Conservation (phyloP, 2,888 invertebrate species). For the Caenorhabditis virilis region DNA sequence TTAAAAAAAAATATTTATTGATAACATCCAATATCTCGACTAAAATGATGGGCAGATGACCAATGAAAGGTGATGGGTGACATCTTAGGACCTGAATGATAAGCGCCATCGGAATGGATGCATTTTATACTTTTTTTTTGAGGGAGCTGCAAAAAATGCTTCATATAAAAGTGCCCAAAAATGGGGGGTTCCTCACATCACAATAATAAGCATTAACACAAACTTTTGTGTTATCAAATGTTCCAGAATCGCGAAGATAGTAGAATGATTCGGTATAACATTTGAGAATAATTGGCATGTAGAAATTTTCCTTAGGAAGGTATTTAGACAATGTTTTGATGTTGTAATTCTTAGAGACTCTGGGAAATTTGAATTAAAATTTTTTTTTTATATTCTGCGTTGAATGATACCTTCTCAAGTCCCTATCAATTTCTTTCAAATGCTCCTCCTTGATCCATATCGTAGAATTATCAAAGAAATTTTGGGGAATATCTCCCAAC, state of each 20-base stretch:
- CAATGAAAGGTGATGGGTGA: conserved; percentile 30
- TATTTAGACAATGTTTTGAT: background rate
- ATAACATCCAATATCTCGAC: conserved; percentile 29
- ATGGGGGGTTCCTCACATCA: no score
- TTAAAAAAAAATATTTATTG: no score
- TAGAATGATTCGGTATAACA: conserved; percentile 19
- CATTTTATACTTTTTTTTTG: conserved; percentile 17
- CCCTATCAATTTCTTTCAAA: background rate
- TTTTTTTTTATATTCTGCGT: background rate
- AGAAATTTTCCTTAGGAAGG: conserved; percentile 18
- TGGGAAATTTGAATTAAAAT: background rate
- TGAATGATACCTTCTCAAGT: background rate
- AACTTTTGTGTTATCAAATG: background rate
- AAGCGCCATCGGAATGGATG: conserved; percentile 28
- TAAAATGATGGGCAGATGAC: conserved; percentile 11
- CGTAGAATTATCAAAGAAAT: no score
- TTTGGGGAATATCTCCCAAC: no score
- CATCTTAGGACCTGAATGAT: conserved; percentile 31
- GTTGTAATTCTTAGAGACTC: no score
- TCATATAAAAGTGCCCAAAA: no score
- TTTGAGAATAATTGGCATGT: conserved; percentile 31
- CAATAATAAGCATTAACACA: conserved; percentile 34
- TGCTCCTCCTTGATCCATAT: no score
- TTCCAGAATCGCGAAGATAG: background rate
- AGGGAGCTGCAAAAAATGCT: no score